A percentile compares a stretch with the other conserved stretches of the same genome.
Evolutionary conservation across 2,113 vertebrate species (phyloP).

Genomic region (Gadus chalcogrammus): DNA sequence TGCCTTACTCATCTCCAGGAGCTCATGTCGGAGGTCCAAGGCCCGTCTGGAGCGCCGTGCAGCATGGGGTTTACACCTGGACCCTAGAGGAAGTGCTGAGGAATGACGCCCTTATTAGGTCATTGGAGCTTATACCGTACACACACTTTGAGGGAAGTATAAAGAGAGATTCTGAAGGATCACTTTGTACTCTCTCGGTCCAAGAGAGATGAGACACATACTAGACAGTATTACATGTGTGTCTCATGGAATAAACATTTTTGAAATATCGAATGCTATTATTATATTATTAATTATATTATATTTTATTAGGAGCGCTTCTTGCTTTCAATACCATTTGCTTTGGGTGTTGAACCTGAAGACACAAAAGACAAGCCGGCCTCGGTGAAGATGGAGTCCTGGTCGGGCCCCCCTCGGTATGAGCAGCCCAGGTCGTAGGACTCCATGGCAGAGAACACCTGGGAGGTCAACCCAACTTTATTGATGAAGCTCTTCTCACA

Average conservation of each 20-base stretch:
- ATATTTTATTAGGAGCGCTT: too few species aligned
- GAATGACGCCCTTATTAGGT: neutral
- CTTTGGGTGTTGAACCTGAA: slow-evolving; percentile 7
- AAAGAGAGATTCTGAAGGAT: too few species aligned
- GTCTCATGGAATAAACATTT: too few species aligned
- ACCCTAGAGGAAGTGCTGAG: slow-evolving; percentile 33
- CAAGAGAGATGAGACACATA: too few species aligned
- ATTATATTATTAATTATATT: too few species aligned
- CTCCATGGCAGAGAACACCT: slow-evolving; percentile 80
- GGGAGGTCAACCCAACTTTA: neutral
- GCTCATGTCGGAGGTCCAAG: slow-evolving; percentile 59
- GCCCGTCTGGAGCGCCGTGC: slow-evolving; percentile 47
- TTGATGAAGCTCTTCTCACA: too few species aligned
- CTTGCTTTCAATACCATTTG: slow-evolving; percentile 28
- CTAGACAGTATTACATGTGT: too few species aligned
- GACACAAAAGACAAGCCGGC: slow-evolving; percentile 75
- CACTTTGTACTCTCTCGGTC: too few species aligned
- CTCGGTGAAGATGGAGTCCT: slow-evolving; percentile 62
- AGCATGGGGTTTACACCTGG: slow-evolving; percentile 46
- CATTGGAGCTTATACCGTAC: neutral
- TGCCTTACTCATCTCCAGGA: slow-evolving; percentile 53
- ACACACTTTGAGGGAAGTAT: too few species aligned
- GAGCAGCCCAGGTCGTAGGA: slow-evolving; percentile 80
- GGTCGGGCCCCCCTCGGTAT: slow-evolving; percentile 67
- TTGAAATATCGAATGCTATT: too few species aligned